Percentiles rank a stretch among this genome's conserved stretches.
Evolutionary conservation across 2,797 vertebrate genomes (phyloP).

Genomic region (Protosalanx chinensis): DNA sequence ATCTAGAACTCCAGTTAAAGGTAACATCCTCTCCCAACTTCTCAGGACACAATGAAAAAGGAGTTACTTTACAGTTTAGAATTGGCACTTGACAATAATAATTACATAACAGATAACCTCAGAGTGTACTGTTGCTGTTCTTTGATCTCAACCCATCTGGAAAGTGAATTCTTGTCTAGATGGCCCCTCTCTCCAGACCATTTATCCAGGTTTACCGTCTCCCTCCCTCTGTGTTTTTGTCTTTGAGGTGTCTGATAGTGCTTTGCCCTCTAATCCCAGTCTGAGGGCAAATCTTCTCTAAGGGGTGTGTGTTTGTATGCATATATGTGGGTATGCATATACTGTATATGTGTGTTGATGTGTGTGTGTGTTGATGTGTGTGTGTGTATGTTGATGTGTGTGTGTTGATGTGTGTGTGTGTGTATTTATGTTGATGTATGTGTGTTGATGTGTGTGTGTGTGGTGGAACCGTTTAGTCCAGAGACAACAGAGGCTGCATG

Average conservation of each 20-base stretch:
- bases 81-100: slow-evolving; percentile 94
- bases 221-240: slow-evolving; percentile 17
- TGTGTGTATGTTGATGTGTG: not conserved
- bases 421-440: not conserved
- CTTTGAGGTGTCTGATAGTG: not conserved
- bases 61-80: slow-evolving; percentile 52
- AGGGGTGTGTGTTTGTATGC: not conserved
- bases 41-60: not conserved
- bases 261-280: too few relatives aligned
- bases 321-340: slow-evolving; percentile 1
- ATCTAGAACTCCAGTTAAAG: not conserved
- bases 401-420: not conserved
- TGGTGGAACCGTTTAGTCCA: slow-evolving; percentile 76
- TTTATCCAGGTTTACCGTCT: slow-evolving; percentile 11
- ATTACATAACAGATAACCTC: slow-evolving; percentile 47
- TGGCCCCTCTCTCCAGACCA: slow-evolving; percentile 8
- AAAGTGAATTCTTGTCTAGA: slow-evolving; percentile 29
- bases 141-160: slow-evolving; percentile 13
- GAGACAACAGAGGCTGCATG: slow-evolving; percentile 95
- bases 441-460: not conserved
- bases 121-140: slow-evolving; percentile 37
- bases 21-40: not conserved
- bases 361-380: not conserved
- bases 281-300: too few relatives aligned
- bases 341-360: not conserved